A percentile compares a stretch with the other conserved stretches of the same genome.
Conservation (phyloP, 2,113 vertebrate species). For the Riparia riparia region DNA sequence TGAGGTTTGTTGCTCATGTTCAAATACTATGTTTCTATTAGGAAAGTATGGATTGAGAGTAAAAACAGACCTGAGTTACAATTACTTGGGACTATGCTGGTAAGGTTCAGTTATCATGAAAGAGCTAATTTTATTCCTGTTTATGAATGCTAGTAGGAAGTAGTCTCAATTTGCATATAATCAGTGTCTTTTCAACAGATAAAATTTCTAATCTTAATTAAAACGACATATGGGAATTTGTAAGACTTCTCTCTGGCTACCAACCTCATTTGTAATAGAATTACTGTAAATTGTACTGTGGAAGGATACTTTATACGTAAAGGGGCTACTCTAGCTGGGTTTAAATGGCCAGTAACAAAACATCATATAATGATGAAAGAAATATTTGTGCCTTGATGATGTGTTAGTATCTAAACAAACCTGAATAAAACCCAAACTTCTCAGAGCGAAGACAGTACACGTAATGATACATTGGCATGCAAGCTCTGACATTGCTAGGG, state of each 20-base stretch:
- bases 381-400: not conserved
- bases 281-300: not conserved
- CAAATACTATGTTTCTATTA: not conserved
- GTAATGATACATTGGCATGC: not conserved
- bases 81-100: not conserved
- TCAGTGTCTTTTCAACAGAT: conserved; percentile 3
- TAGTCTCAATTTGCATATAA: conserved; percentile 16
- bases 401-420: not conserved
- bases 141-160: not conserved
- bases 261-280: not conserved
- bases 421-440: not conserved
- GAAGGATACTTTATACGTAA: not conserved
- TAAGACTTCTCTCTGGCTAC: not conserved
- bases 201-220: conserved; percentile 31
- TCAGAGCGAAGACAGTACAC: not conserved
- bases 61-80: not conserved
- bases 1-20: not conserved
- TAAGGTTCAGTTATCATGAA: not conserved
- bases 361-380: not conserved
- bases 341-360: not conserved
- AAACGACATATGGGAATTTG: not conserved
- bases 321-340: not conserved
- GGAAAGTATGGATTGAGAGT: not conserved
- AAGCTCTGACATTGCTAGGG: not conserved
- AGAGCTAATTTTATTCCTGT: not conserved